These are phyloP conservation scores for Calosoma granatense DNA, from an alignment of 1,140 invertebrate species.

Conservation along the genomic window DNA sequence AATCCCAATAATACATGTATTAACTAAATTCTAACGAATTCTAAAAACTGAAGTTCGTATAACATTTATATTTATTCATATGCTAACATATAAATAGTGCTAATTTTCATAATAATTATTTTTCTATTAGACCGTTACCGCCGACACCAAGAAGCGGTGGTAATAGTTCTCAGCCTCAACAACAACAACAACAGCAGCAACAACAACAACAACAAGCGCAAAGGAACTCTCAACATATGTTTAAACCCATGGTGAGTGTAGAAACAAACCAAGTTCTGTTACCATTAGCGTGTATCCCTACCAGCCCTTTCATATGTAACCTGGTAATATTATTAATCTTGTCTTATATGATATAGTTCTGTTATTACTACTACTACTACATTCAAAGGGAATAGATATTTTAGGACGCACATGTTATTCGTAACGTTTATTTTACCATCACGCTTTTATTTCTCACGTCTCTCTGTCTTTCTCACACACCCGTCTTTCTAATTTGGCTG, in stretches of 20 bases:
- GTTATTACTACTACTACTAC: too few species aligned
- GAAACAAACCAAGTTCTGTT: too few species aligned
- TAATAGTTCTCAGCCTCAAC: constrained; percentile 25
- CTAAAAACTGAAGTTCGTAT: too few species aligned
- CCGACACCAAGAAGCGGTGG: constrained; percentile 30
- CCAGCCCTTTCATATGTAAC: too few species aligned
- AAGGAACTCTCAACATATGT: constrained; percentile 64
- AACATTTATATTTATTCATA: too few species aligned
- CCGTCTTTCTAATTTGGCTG: constrained; percentile 32
- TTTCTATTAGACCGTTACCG: constrained; percentile 31
- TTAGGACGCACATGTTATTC: constrained; percentile 18
- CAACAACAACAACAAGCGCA: constrained; percentile 63
- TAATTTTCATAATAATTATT: background rate
- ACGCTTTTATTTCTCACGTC: background rate
- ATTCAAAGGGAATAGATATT: too few species aligned
- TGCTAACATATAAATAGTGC: too few species aligned
- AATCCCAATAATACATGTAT: too few species aligned
- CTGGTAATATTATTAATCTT: too few species aligned
- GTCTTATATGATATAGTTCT: too few species aligned
- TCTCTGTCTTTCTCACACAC: background rate
- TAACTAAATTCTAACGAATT: too few species aligned
- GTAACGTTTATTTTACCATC: constrained; percentile 13
- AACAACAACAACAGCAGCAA: constrained; percentile 31
- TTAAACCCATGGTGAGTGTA: constrained; percentile 70
- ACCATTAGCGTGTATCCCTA: too few species aligned